Evolutionary conservation across 1,140 invertebrate genomes (phyloP).

Genomic region (Penaeus vannamei): DNA sequence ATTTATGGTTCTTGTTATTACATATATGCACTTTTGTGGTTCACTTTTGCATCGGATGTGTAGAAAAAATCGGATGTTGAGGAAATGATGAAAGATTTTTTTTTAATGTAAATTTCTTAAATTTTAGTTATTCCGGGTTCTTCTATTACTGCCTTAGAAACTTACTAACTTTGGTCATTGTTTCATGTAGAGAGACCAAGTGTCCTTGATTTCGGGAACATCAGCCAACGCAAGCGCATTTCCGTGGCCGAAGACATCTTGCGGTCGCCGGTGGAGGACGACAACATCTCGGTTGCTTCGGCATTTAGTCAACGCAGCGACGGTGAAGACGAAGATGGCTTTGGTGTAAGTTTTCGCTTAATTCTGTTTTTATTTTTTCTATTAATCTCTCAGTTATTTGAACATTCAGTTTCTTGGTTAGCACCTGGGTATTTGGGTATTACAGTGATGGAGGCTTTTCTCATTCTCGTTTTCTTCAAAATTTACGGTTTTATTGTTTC

Average conservation of each 20-base stretch:
- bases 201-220: constrained; percentile 11
- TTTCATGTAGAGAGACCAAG: constrained; percentile 26
- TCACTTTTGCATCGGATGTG: not conserved
- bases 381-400: not conserved
- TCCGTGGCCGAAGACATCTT: constrained; percentile 58
- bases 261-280: constrained; percentile 45
- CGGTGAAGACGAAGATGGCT: constrained; percentile 11
- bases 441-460: not conserved
- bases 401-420: not conserved
- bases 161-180: not conserved
- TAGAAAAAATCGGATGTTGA: too few relatives aligned
- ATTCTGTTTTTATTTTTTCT: not conserved
- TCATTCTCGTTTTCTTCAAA: not conserved
- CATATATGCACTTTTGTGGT: not conserved
- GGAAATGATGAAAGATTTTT: too few relatives aligned
- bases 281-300: constrained; percentile 52
- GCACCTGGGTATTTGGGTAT: not conserved
- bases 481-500: not conserved
- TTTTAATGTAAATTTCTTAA: too few relatives aligned
- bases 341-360: not conserved
- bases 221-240: constrained; percentile 51
- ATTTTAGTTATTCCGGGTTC: not conserved
- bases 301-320: constrained; percentile 52
- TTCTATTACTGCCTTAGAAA: not conserved
- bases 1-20: not conserved